Conservation (phyloP, 1,140 invertebrate genomes). For the Drosophila novamexicana region DNA sequence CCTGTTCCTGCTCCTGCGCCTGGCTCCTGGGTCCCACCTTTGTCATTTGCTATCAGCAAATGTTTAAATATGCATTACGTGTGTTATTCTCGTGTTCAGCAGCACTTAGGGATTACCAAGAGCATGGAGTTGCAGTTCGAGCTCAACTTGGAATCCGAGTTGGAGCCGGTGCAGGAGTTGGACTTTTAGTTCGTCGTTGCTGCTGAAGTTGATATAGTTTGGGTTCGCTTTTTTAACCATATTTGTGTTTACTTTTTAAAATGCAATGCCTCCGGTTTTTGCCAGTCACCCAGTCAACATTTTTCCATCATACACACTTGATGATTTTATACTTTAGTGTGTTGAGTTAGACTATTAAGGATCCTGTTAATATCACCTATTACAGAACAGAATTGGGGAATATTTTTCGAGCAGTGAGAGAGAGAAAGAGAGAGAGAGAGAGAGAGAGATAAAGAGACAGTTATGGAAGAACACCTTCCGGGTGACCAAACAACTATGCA, state of each 20-base stretch:
- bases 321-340: neutral
- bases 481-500: conserved; percentile 15
- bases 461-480: neutral
- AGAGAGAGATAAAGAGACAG: too few relatives aligned
- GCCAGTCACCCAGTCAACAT: conserved; percentile 34
- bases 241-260: conserved; percentile 58
- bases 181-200: conserved; percentile 1
- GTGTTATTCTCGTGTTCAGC: conserved; percentile 80
- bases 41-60: conserved; percentile 83
- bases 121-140: conserved; percentile 46
- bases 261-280: conserved; percentile 60
- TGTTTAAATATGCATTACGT: conserved; percentile 83
- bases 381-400: too few relatives aligned
- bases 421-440: too few relatives aligned
- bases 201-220: conserved; percentile 3
- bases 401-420: too few relatives aligned
- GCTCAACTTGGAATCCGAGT: conserved; percentile 6
- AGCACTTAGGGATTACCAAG: conserved; percentile 78
- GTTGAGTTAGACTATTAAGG: neutral
- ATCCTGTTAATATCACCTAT: neutral
- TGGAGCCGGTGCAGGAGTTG: neutral
- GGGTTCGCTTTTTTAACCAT: conserved; percentile 18
- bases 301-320: conserved; percentile 2
- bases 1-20: conserved; percentile 12
- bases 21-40: conserved; percentile 50